These are phyloP conservation scores for Romanogobio albipinnatus DNA, from an alignment of 2,113 vertebrate species.

Conservation along the genomic window DNA sequence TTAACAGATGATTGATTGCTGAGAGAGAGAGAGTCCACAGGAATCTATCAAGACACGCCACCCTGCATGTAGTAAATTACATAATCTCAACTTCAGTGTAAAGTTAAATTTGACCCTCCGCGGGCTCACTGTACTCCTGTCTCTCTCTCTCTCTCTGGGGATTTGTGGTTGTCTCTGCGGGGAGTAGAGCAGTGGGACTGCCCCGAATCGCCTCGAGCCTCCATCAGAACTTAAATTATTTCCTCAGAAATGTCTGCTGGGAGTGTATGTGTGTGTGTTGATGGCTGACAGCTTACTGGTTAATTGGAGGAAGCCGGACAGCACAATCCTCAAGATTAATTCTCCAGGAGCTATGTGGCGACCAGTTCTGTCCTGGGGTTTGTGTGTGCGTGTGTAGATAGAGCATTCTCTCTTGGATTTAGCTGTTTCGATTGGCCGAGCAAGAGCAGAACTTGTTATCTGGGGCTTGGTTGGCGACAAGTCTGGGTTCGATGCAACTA, in stretches of 20 bases:
- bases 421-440: constrained; percentile 24
- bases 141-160: constrained; percentile 65
- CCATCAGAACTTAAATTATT: constrained; percentile 43
- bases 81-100: not conserved
- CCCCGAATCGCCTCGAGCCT: constrained; percentile 37
- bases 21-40: constrained; percentile 26
- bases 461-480: not conserved
- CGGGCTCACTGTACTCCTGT: constrained; percentile 7
- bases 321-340: constrained; percentile 53
- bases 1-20: constrained; percentile 56
- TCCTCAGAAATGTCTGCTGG: constrained; percentile 34
- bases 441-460: constrained; percentile 31
- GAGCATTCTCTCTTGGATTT: constrained; percentile 18
- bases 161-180: constrained; percentile 62
- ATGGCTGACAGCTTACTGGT: constrained; percentile 60
- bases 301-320: constrained; percentile 54
- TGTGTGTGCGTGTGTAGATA: not conserved
- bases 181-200: constrained; percentile 15
- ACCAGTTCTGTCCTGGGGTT: not conserved
- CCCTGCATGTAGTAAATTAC: not conserved
- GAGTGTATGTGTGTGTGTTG: constrained; percentile 43
- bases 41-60: not conserved
- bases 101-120: constrained; percentile 16
- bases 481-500: not conserved
- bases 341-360: constrained; percentile 4